Base-by-base conservation (phyloP, 2,797 vertebrate genomes). In the Sebastes nivosus region DNA sequence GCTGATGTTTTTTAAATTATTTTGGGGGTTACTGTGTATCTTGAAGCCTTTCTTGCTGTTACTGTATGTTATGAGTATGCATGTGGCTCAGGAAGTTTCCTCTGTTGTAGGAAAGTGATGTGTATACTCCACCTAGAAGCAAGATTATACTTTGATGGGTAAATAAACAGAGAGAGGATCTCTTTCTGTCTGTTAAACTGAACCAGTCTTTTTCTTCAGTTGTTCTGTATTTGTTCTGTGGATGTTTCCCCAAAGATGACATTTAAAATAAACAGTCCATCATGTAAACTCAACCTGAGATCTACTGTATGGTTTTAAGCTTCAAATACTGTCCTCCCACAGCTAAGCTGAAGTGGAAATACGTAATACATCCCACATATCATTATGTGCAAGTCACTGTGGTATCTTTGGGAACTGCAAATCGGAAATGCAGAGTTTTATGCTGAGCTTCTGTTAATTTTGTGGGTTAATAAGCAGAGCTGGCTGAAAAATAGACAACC, bases 221-320 rank as follows among this genome's bases (percentile, higher is more conserved):
- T 76, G 64, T 30, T 84, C 54, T 73, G 24, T 75, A 55, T 75
- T 32, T 73, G 59, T 64, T 63, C 52, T 69, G 32, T 36, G 69
- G 68, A 73, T 82, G 63, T 85, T 90, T 84, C 79, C 72, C 72
- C 58, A 66, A 66, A 78, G 74, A 84, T 83, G 79, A n/a, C 32
- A 73, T 82, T 79, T 82, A 67, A 68, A 84, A 81, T 81, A 86
- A 85, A 82, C 65, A 86, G 57, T 59, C 30, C 52, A 67, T 81
- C 46, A 80, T 64, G 70, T 79, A 87, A 81, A 87, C 81, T 73
- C 32, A 67, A 77, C 50, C 66, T 74, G 67, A 82, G 72, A 79
- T 72, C 69, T 55, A 66, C 36, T 66, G 64, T 66, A 22, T 65
- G 71, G 59, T 77, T 82, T 69, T n/a, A 52, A 52, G 63, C 36